Evolutionary conservation across 2,888 invertebrate species (phyloP).

Genomic region (Xiphydria camelus): DNA sequence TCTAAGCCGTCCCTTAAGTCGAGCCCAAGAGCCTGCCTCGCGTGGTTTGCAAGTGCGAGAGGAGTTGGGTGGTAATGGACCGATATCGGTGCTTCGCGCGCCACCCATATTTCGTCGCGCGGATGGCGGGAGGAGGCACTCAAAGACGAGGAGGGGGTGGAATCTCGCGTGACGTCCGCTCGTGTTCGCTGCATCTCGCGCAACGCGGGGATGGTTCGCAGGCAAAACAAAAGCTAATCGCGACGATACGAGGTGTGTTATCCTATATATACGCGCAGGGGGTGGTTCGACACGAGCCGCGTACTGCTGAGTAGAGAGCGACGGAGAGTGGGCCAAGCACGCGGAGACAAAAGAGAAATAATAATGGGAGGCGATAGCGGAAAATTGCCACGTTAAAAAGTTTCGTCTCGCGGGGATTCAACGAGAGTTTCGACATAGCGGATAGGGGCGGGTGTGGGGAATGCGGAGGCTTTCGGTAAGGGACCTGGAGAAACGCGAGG

Average conservation of each 20-base stretch:
- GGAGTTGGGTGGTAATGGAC: no score
- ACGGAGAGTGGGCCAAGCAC: background rate
- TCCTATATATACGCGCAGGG: no score
- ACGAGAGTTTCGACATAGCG: background rate
- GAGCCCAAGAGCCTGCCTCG: background rate
- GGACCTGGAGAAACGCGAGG: no score
- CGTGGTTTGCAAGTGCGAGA: no score
- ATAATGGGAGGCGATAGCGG: constrained; percentile 16
- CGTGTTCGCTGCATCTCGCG: no score
- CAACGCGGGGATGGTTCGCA: constrained; percentile 2
- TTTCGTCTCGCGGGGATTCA: constrained; percentile 7
- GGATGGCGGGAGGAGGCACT: no score
- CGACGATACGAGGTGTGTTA: no score
- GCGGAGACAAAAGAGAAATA: constrained; percentile 15
- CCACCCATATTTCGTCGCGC: no score
- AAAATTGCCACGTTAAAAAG: constrained; percentile 17
- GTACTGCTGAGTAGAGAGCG: background rate
- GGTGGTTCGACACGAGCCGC: no score
- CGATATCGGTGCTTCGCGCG: no score
- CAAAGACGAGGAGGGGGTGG: no score
- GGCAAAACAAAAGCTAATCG: constrained; percentile 14
- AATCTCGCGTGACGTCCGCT: no score
- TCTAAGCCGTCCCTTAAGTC: background rate
- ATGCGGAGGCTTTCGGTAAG: background rate
- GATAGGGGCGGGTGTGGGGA: background rate